Base-by-base conservation (phyloP, 2,888 invertebrate species). In the Parnassius orleans region DNA sequence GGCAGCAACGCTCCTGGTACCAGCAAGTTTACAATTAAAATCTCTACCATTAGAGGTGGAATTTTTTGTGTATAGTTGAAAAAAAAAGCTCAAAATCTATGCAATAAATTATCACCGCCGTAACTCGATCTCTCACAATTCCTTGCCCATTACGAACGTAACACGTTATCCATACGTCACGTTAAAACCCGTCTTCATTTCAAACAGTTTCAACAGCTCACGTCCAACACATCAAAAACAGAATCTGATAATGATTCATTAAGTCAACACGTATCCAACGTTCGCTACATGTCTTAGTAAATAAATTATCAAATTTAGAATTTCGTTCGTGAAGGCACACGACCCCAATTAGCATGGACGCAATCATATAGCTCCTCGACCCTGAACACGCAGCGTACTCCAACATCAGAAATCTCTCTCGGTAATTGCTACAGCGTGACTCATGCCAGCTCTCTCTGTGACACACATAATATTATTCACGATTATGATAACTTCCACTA, bases 291-390 rank as follows among this genome's bases (percentile, higher is more conserved):
- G 63, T 63, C 63, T 43, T 51, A 12, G 58, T 46, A 55, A 62
- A 62, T 62, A 62, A 57, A 62, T 57, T 58, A 62, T 58, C 58
- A 43, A 51, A 62, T 54, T 44, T 58, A 53, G 47, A 54, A 57
- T 50, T 54, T 24, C 24, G 53, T 47, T 48, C 47, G 48, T 57
- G 43, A 47, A 53, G 47, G 43, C 50, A 51, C 54, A 57, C 54
- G 62, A 62, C 54, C 58, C 58, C 62, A 62, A 62, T 58, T 62
- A 62, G 57, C 62, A 53, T 50, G 54, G 62, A 62, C 48, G 57
- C 54, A 50, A 62, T 51, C 58, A 62, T 50, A 62, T 15, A 48
- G 46, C 58, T 58, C 58, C 44, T 50, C 46, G 53, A 54, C 60
- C 54, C 50, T 55, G 48, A 53, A 53, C 57, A 52, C 58, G 43